phyloP scores from a whole-genome alignment of 2,113 vertebrate genomes.

The Siphamia tubifer region DNA sequence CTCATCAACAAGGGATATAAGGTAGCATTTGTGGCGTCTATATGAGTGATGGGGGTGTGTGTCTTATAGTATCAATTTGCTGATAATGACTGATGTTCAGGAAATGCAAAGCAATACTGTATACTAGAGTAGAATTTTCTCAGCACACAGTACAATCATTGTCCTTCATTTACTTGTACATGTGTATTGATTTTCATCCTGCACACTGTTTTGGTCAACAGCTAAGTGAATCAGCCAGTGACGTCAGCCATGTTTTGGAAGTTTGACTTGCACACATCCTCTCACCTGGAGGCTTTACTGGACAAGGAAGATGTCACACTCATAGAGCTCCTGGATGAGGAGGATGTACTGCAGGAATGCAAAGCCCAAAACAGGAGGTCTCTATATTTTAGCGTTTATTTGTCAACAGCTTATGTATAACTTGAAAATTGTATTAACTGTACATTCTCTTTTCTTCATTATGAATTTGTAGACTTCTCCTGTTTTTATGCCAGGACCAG shows the following conservation, averaged over 20 bases:
- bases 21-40: background rate
- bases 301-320: conserved; percentile 93
- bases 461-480: conserved; percentile 81
- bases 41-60: conserved; percentile 20
- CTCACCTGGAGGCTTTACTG: conserved; percentile 93
- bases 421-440: background rate
- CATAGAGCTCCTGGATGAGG: conserved; percentile 92
- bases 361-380: conserved; percentile 93
- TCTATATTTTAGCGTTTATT: background rate
- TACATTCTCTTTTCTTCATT: conserved; percentile 1
- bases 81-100: conserved; percentile 71
- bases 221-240: conserved; percentile 68
- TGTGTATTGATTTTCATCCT: background rate
- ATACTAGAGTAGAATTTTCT: background rate
- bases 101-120: conserved; percentile 5
- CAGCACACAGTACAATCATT: background rate
- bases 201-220: conserved; percentile 9
- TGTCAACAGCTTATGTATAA: background rate
- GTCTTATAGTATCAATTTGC: conserved; percentile 24
- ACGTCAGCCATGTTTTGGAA: conserved; percentile 95
- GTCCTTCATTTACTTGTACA: background rate
- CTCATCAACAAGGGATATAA: too few relatives aligned
- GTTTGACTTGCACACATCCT: conserved; percentile 93
- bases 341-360: conserved; percentile 95
- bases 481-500: conserved; percentile 89